Base-by-base conservation (phyloP, 2,797 vertebrate genomes). In the Phalloptychus januarius region DNA sequence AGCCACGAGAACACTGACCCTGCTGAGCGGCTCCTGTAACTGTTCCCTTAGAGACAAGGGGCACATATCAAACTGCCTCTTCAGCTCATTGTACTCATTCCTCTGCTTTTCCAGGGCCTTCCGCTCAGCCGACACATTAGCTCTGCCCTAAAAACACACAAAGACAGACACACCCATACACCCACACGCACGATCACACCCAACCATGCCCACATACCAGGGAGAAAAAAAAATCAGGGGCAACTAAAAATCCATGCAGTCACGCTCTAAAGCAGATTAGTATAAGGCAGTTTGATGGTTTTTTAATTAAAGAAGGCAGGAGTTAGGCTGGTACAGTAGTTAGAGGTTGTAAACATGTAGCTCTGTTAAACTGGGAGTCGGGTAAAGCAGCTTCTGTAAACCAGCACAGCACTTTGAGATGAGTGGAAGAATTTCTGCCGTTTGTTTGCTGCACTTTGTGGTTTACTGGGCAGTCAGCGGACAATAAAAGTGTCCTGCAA, bases 61-160 rank as follows among this genome's bases (percentile, higher is more conserved):
- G 96, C 98, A 99, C 96, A 97, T 98, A 97, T 97, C 96, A 95
- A 99, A 96, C 96, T 98, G 97, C 95, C 94, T 97, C 97, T 96
- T 97, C 97, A 97, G 96, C 95, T 99, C 97, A 96, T 95, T 96
- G 97, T 96, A 97, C 94, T 97, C 96, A 87, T 94, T 97, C 96
- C 92, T 97, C 95, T 97, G 97, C 94, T 96, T 96, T 96, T 97
- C 96, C 96, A 99, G 96, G 95, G 95, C 95, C 96, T 96, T 97
- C 96, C 97, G 97, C 95, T 97, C 97, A 91, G 96, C 96, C 94
- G 97, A 98, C 95, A 99, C 95, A 95, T 97, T 97, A 96, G 97
- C 98, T 96, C 97, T 98, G 91, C 97, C 98, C 98, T 99, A 96
- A 95, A 97, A 95, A 97, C 95, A 91, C 90, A 96, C 76, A 94